phyloP scores from a whole-genome alignment of 1,140 invertebrate genomes.

The Eufriesea mexicana region DNA sequence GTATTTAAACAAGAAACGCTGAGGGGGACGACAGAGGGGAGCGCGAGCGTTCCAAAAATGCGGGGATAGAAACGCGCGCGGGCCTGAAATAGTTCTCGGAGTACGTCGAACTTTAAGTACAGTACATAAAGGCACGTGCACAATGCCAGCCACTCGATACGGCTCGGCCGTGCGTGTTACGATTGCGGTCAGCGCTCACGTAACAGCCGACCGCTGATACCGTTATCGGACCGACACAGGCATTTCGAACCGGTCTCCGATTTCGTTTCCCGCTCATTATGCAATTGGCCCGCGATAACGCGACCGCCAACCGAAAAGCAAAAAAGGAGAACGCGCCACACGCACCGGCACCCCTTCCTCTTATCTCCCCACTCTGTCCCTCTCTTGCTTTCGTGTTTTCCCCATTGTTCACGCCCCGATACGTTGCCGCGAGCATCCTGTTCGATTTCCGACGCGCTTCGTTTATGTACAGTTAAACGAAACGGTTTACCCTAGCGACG shows the following conservation, averaged over 20 bases:
- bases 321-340: neutral
- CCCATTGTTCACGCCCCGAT: neutral
- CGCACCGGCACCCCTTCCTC: too few relatives aligned
- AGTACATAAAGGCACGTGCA: constrained; percentile 63
- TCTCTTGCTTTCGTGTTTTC: neutral
- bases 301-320: constrained; percentile 34
- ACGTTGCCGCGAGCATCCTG: neutral
- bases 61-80: constrained; percentile 45
- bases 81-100: constrained; percentile 59
- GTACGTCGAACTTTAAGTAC: constrained; percentile 66
- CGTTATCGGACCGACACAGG: constrained; percentile 73
- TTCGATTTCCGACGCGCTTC: neutral
- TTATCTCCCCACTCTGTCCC: too few relatives aligned
- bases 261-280: constrained; percentile 66
- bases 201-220: constrained; percentile 70
- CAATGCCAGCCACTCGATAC: constrained; percentile 59
- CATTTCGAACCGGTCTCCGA: constrained; percentile 73
- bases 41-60: constrained; percentile 59
- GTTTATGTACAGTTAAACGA: constrained; percentile 8
- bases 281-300: constrained; percentile 57
- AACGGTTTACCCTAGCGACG: neutral
- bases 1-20: constrained; percentile 10
- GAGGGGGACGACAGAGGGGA: neutral
- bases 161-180: constrained; percentile 59
- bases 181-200: constrained; percentile 61